Evolutionary conservation across 2,888 invertebrate species (phyloP), one percentile per base, ranked within the genome.

Genomic region (Myopa testacea): DNA sequence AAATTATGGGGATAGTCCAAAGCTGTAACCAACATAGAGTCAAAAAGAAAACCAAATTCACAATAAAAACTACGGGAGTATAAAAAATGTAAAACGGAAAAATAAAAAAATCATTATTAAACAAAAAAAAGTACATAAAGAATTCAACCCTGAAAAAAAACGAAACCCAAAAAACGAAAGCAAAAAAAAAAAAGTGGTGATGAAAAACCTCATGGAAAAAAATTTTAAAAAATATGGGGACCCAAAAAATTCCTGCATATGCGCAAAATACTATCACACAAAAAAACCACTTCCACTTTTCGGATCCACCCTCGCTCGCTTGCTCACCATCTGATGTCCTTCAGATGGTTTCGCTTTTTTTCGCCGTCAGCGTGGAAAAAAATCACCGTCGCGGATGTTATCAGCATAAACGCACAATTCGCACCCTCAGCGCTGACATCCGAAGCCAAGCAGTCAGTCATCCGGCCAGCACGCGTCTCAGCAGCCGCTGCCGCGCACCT

Each of bases 221-320:
- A 45, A 45, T 8, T 45, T 45, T 45, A 45, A 10, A 45, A 40
- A 45, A 45, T 45, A 45, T 73, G 4, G 37, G 16, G 34, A n/a
- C 70, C 52, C 5, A 82, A 81, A 82, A 80, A 82, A 80, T 79
- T 79, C 81, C 80, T 80, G 81, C 82, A 82, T 81, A 83, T 83
- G 82, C 81, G 79, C 81, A 84, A 86, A 86, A 86, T 62, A 62
- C 45, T 26, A 19, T 26, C 40, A 16, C 4, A 37, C 52, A 34
- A 26, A 55, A 75, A 62, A 65, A 80, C 80, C 70, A n/a, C 34
- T 40, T 71, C 65, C 79, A 80, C 63, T 38, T 34, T 52, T 70
- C 65, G 52, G 78, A 82, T 77, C 78, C 82, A 81, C 83, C 80
- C 84, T 81, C 78, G 81, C 40, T 8, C 16, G 19, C 40, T 8